phyloP scores from a whole-genome alignment of 2,888 invertebrate genomes.

The Cryptops parisi region DNA sequence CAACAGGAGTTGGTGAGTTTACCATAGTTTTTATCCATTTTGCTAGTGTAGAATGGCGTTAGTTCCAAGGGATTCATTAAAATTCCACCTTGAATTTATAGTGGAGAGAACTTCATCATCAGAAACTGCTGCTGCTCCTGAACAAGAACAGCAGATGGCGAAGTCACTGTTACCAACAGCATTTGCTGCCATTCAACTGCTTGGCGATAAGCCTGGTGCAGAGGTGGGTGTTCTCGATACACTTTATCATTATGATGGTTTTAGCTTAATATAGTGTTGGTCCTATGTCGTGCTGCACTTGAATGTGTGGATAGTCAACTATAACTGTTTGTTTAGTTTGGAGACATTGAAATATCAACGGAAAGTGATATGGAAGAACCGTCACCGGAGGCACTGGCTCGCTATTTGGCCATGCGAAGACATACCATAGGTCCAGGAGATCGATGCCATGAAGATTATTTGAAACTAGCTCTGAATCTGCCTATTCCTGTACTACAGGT shows the following conservation, averaged over 20 bases:
- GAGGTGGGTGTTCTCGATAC: not conserved
- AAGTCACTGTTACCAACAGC: conserved; percentile 7
- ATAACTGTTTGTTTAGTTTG: conserved; percentile 33
- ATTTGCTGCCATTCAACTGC: conserved; percentile 11
- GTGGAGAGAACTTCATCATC: conserved; percentile 19
- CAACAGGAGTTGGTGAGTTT: conserved; percentile 43
- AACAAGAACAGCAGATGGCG: not conserved
- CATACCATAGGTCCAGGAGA: conserved; percentile 92
- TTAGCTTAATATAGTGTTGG: too few relatives aligned
- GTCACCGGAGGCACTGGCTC: conserved; percentile 32
- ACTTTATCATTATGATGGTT: too few relatives aligned
- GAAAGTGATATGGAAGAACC: conserved; percentile 32
- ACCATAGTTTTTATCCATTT: not conserved
- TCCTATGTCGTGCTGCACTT: too few relatives aligned
- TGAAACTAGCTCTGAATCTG: conserved; percentile 28
- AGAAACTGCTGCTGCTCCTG: conserved; percentile 13
- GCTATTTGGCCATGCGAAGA: conserved; percentile 49
- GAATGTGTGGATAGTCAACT: not conserved
- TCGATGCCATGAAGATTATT: conserved; percentile 58
- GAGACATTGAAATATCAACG: conserved; percentile 36
- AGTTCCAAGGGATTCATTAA: too few relatives aligned
- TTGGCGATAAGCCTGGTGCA: conserved; percentile 4
- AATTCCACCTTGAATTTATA: conserved; percentile 3
- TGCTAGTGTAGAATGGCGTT: too few relatives aligned
- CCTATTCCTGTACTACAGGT: conserved; percentile 27